phyloP scores from a whole-genome alignment of 2,888 invertebrate genomes.

The Ormia ochracea region DNA sequence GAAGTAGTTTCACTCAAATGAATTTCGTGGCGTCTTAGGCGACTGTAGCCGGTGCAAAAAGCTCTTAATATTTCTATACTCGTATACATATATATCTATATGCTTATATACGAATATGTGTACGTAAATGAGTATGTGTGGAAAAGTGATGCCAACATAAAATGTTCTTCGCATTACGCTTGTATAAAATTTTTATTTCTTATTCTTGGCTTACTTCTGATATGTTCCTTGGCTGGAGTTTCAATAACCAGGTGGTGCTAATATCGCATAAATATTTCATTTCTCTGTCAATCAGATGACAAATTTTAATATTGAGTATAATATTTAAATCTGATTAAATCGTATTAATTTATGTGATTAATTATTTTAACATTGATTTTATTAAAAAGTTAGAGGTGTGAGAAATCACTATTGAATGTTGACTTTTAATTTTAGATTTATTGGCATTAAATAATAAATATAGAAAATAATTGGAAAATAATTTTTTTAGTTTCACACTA shows the following conservation, averaged over 20 bases:
- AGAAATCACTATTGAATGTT: slow-evolving; percentile 40
- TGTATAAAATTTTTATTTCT: no score
- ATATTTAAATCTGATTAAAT: slow-evolving; percentile 12
- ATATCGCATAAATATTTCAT: slow-evolving; percentile 5
- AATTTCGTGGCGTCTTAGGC: slow-evolving; percentile 53
- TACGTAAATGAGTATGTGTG: no score
- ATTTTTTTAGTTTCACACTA: slow-evolving; percentile 12
- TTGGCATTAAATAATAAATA: no score
- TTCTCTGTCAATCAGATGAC: slow-evolving; percentile 1
- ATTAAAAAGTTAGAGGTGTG: slow-evolving; percentile 53
- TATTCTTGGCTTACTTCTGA: no score
- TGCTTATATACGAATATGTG: no score
- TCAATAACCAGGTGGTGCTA: slow-evolving; percentile 8
- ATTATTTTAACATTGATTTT: slow-evolving; percentile 58
- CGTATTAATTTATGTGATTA: slow-evolving; percentile 45
- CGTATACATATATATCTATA: no score
- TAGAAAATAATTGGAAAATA: no score
- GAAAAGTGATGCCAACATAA: no score
- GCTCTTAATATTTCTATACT: no score
- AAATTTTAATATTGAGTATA: slow-evolving; percentile 20
- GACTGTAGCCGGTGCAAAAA: slow-evolving; percentile 48
- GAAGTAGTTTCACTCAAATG: not conserved
- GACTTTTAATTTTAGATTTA: slow-evolving; percentile 3
- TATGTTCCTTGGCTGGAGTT: not conserved
- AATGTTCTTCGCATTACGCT: no score